Conservation (phyloP, 2,888 invertebrate species). For the Trissolcus japonicus region DNA sequence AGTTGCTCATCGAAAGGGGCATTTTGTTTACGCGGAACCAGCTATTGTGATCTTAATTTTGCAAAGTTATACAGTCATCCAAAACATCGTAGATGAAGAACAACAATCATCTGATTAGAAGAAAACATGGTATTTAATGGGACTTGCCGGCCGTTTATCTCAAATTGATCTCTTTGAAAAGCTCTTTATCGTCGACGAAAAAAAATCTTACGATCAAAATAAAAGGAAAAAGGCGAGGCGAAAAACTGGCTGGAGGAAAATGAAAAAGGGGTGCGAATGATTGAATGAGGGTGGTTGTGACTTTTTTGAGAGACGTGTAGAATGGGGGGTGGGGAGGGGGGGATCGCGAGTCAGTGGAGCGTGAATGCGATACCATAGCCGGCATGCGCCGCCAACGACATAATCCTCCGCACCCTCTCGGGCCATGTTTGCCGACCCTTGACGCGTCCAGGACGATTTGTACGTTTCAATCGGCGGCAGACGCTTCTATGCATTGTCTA, state of each 20-base stretch:
- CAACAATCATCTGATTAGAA: constrained; percentile 48
- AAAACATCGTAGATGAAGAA: constrained; percentile 22
- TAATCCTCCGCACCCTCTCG: constrained; percentile 47
- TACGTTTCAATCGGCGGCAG: constrained; percentile 69
- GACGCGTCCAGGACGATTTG: constrained; percentile 65
- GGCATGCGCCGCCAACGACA: constrained; percentile 59
- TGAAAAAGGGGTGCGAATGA: constrained; percentile 55
- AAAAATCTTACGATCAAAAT: constrained; percentile 48
- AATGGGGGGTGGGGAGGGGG: constrained; percentile 20
- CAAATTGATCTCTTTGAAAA: constrained; percentile 52
- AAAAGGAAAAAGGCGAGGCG: constrained; percentile 19
- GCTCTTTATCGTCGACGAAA: constrained; percentile 34
- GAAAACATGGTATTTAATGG: constrained; percentile 48
- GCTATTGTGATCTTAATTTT: constrained; percentile 14
- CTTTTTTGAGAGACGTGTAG: constrained; percentile 45
- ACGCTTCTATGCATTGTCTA: constrained; percentile 53
- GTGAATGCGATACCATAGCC: constrained; percentile 73
- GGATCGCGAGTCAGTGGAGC: constrained; percentile 66
- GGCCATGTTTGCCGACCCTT: constrained; percentile 55
- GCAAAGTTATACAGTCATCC: constrained; percentile 25
- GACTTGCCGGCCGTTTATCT: constrained; percentile 38
- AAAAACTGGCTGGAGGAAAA: constrained; percentile 33
- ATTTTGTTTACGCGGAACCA: constrained; percentile 6
- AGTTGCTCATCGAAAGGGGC: too few species aligned
- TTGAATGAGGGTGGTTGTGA: constrained; percentile 57